These are phyloP conservation scores for Notamacropus eugenii DNA, from an alignment of 2,797 vertebrate species.

Conservation along the genomic window DNA sequence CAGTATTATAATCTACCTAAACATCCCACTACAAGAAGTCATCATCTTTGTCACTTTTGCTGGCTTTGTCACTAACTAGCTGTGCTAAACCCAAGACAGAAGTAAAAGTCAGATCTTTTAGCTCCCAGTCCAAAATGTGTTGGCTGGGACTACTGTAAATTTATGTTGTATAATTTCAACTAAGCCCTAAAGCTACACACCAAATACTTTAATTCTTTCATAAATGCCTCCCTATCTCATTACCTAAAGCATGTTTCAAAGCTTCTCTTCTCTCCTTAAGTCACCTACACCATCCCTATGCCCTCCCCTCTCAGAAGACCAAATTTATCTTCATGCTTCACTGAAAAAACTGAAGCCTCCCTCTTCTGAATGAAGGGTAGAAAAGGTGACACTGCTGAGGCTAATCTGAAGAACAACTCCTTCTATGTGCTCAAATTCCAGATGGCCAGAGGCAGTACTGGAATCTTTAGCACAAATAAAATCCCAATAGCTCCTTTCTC, in stretches of 20 bases:
- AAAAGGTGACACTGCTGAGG: background rate
- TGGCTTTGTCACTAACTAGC: background rate
- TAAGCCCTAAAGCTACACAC: background rate
- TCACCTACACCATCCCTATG: background rate
- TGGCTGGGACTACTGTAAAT: background rate
- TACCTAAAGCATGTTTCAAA: background rate
- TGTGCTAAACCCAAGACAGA: background rate
- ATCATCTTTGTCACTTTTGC: background rate
- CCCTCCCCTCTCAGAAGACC: background rate
- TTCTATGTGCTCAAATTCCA: background rate
- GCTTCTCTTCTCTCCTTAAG: background rate
- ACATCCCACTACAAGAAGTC: background rate
- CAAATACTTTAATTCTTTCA: background rate
- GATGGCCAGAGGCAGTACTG: background rate
- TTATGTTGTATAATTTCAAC: background rate
- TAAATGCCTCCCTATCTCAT: background rate
- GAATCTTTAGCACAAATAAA: background rate
- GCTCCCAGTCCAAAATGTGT: background rate
- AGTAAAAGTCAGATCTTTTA: background rate
- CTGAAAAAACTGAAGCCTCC: background rate
- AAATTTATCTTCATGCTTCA: background rate
- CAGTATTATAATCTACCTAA: background rate
- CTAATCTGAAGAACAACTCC: background rate
- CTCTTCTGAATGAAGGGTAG: background rate
- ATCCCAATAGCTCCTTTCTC: background rate